Evolutionary conservation across 2,888 invertebrate genomes (phyloP).

Genomic region (Mimumesa dahlbomi): DNA sequence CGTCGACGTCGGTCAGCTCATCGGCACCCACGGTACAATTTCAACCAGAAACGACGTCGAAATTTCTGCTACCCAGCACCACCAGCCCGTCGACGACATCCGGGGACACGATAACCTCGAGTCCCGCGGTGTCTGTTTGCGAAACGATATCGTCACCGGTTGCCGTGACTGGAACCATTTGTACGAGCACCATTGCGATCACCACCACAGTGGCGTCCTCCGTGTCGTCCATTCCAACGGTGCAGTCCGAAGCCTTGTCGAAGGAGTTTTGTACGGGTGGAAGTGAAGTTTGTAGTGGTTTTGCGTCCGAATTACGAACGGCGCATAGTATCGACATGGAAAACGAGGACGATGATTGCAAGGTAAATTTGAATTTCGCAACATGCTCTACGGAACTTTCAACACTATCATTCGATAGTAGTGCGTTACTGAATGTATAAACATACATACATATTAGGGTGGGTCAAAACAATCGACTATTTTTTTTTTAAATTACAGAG

Average conservation of each 20-base stretch:
- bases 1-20: slow-evolving; percentile 14
- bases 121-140: not conserved
- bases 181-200: not conserved
- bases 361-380: no score
- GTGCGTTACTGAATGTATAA: no score
- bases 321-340: no score
- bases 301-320: no score
- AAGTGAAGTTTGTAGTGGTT: not conserved
- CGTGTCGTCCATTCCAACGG: not conserved
- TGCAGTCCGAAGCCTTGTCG: not conserved
- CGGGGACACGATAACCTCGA: not conserved
- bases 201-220: not conserved
- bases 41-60: slow-evolving; percentile 9
- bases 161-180: not conserved
- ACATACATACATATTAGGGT: no score
- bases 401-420: no score
- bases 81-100: not conserved
- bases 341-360: slow-evolving; percentile 2
- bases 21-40: slow-evolving; percentile 21
- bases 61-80: no score
- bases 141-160: not conserved
- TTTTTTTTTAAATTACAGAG: no score
- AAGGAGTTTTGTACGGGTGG: not conserved
- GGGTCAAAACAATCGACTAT: no score
- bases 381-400: no score